Evolutionary conservation across 2,888 invertebrate species (phyloP), one percentile per base, ranked within the genome.

Genomic region (Erebia aethiops): DNA sequence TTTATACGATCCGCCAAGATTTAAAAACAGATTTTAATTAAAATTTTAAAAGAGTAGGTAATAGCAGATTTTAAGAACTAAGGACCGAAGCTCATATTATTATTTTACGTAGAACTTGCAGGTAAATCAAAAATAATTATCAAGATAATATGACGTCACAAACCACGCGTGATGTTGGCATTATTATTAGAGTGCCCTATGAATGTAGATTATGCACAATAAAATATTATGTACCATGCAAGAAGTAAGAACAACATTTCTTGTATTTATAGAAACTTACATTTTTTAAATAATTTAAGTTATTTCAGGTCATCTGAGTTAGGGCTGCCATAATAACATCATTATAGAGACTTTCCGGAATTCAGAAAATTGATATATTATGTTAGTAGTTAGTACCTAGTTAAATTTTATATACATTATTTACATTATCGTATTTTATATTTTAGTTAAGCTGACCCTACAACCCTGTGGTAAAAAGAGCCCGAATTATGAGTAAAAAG

Each of bases 121-220:
- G 79, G 81, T 81, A 84, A 79, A 81, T 81, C 81, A 83, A 84
- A 85, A 83, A 61, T 61, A 83, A 61, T 61, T 61, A 82, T 72
- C 69, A 73, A 67, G 64, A 57, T 78, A 77, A 54, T 78, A 77
- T 86, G 81, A 82, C 87, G 81, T 84, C 83, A 85, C 74, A 74
- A 64, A 67, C 68, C 14, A 18, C 76, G 70, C 74, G 75, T 84
- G 82, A 85, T 78, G 82, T 70, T 78, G 79, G 73, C 71, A 79
- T 77, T 84, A 83, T 83, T 82, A 82, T 80, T 61, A 61, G 61
- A 61, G 46, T 61, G 46, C 10, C 5, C 18, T 18, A 2, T 2
- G 35, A 41, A 41, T 51, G 14, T 49, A 0, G 10, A 13, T 0
- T 58, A 35, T 58, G n/a, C 13, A 61, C 60, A 41, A 60, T n/a